Conservation (phyloP, 2,888 invertebrate genomes). For the Cephus nigrinus region DNA sequence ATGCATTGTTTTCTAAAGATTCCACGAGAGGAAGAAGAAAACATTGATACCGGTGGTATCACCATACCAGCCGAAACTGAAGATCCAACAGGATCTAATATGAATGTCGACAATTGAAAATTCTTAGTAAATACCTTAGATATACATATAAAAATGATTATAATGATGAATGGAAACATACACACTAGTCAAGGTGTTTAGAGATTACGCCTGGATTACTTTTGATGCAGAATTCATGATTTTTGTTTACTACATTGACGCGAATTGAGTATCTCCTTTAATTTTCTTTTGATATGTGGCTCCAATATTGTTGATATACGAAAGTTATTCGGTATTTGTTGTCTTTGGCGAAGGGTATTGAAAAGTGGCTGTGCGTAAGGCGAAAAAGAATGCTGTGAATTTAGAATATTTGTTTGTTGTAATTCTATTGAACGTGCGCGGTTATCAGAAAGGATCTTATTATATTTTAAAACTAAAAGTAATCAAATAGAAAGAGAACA, state of each 20-base stretch:
- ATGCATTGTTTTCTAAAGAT: slow-evolving; percentile 61
- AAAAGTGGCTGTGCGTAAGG: not conserved
- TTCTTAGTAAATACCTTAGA: not conserved
- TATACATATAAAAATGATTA: slow-evolving; percentile 1
- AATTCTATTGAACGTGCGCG: not conserved
- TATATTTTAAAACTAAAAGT: not conserved
- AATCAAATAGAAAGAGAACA: not conserved
- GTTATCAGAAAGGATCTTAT: not conserved
- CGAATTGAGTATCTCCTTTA: not conserved
- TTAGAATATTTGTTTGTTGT: not conserved
- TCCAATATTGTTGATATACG: not conserved
- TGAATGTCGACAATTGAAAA: slow-evolving; percentile 36
- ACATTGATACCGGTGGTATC: slow-evolving; percentile 70
- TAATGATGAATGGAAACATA: slow-evolving; percentile 24
- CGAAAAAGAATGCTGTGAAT: not conserved
- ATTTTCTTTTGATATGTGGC: not conserved
- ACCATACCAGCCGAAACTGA: slow-evolving; percentile 70
- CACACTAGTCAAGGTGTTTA: slow-evolving; percentile 39
- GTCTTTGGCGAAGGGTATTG: not conserved
- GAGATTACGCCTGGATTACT: not conserved
- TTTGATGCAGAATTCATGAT: not conserved
- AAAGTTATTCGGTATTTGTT: not conserved
- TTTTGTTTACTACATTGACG: not conserved
- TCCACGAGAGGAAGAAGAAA: slow-evolving; percentile 64
- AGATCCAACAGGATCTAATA: slow-evolving; percentile 35